A percentile compares a stretch with the other conserved stretches of the same genome.
phyloP scores from a whole-genome alignment of 1,140 invertebrate species.

The Drosophila orena region DNA sequence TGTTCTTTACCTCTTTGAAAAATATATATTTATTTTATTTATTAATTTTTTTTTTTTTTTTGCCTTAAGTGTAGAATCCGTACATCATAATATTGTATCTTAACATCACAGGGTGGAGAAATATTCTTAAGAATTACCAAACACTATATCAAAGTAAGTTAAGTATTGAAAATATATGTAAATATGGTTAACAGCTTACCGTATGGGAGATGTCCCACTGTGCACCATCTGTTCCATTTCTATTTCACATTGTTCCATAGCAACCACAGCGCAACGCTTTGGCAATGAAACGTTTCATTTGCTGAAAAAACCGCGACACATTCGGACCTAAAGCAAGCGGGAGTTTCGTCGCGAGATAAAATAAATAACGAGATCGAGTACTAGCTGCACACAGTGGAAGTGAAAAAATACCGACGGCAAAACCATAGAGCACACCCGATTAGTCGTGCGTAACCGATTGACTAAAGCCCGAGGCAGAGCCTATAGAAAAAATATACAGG shows the following conservation, averaged over 20 bases:
- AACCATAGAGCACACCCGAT: conserved; percentile 37
- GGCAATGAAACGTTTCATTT: conserved; percentile 13
- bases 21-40: too few relatives aligned
- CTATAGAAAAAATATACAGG: conserved; percentile 15
- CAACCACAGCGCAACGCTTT: conserved; percentile 13
- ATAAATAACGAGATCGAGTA: conserved; percentile 1
- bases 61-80: too few relatives aligned
- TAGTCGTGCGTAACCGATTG: conserved; percentile 58
- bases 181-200: background rate
- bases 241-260: conserved; percentile 16
- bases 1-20: background rate
- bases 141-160: too few relatives aligned
- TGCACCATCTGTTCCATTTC: background rate
- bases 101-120: too few relatives aligned
- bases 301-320: background rate
- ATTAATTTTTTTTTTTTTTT: too few relatives aligned
- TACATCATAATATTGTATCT: too few relatives aligned
- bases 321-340: background rate
- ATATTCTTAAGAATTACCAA: too few relatives aligned
- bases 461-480: conserved; percentile 10
- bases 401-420: conserved; percentile 60
- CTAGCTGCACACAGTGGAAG: conserved; percentile 22
- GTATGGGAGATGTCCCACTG: background rate
- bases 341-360: background rate
- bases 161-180: background rate